Evolutionary conservation across 2,888 invertebrate genomes (phyloP).

Genomic region (Melanchra persicariae): DNA sequence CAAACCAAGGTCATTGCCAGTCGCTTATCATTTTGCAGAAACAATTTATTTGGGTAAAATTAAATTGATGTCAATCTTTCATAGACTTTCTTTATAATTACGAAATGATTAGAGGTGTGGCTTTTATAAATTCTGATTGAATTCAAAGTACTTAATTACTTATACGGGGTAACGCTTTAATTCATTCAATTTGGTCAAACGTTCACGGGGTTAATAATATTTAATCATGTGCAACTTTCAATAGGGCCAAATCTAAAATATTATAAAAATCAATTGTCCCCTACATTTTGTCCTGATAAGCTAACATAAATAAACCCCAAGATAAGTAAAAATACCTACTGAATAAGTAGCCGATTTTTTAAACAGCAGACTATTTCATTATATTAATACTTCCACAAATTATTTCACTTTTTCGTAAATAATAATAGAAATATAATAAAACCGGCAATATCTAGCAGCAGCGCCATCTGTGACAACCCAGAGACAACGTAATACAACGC

Average conservation of each 20-base stretch:
- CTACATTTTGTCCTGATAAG: no score
- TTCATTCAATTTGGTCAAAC: background rate
- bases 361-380: no score
- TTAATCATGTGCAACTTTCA: no score
- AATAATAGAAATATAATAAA: background rate
- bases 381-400: no score
- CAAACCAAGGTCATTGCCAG: slow-evolving; percentile 24
- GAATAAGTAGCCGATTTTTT: no score
- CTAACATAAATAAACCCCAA: no score
- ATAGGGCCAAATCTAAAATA: no score
- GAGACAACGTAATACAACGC: background rate
- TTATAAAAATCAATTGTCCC: no score
- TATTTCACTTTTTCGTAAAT: no score
- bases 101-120: background rate
- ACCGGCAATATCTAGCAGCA: background rate
- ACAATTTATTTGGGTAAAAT: background rate
- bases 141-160: background rate
- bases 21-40: slow-evolving; percentile 6
- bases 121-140: background rate
- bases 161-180: background rate
- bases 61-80: background rate
- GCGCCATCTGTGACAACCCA: slow-evolving; percentile 15
- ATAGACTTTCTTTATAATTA: background rate
- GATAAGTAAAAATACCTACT: no score
- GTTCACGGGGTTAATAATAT: background rate